Evolutionary conservation across 2,888 invertebrate species (phyloP), one percentile per base, ranked within the genome.

Genomic region (Adelphocoris suturalis): DNA sequence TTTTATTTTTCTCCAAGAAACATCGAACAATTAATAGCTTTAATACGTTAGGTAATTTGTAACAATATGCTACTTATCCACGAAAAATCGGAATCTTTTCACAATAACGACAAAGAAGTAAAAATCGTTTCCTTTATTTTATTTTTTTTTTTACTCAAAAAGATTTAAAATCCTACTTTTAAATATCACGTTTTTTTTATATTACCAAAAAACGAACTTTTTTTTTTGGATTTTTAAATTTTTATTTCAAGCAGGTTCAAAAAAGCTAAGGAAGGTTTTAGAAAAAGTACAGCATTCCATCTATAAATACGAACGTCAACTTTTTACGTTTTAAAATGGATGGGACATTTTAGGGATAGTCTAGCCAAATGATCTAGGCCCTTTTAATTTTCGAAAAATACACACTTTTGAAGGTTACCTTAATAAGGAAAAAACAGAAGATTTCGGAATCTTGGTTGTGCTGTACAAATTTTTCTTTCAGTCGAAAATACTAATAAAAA

Each of bases 21-120:
- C 89, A 89, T 89, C 89, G 89, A 89, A 84, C 78, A 89, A 84
- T 89, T 28, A 86, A 86, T 86, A 86, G 52, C 52, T 82, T 82
- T 84, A 55, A 47, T 37, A 57, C 28, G 68, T 61, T 75, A 68
- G 11, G 37, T 37, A 37, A 4, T 37, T 55, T 86, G 68, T 86
- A 68, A 86, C 86, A 86, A 68, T 47, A 75, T 46, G 61, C 75
- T 85, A 85, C 57, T 82, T 78, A 86, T 55, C 76, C 61, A 75
- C 75, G 78, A 88, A 80, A 75, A 28, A 23, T 46, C 52, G 61
- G 37, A 68, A 52, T 86, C 52, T 87, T 88, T 88, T 80, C 46
- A 23, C 19, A 76, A 88, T 47, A 55, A 48, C 55, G 52, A 88
- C 80, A 28, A 88, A 48, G 82, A 78, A 78, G 46, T 82, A 82